Evolutionary conservation across 2,797 vertebrate species (phyloP), one percentile per base, ranked within the genome.

Genomic region (Petrocephalus sullivani): DNA sequence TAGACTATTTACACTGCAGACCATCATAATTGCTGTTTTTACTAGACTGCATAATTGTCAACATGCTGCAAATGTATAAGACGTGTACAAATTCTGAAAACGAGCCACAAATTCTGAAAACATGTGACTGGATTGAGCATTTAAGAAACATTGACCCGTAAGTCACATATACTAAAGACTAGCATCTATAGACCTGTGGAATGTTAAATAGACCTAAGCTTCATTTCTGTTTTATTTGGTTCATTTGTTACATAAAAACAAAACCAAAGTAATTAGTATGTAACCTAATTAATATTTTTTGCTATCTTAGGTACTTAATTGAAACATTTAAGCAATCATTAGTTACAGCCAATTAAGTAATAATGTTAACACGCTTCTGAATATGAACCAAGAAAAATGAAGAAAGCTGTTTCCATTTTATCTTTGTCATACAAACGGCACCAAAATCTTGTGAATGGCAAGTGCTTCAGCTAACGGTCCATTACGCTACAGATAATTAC

Each of bases 21-120:
- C 46, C 58, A n/a, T 23, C 56, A 37, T 64, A 84, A 88, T 84
- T 84, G 56, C n/a, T 51, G 19, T 12, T 83, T 84, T 88, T 64
- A 83, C 41, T 16, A 64, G 87, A 49, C 4, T 46, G 64, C 14
- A n/a, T 88, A 84, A 46, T 46, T 46, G 41, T 46, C 41, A 46
- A 46, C 41, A 46, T 46, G 41, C 41, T 46, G 41, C 41, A 46
- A 46, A 46, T 46, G 4, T 4, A 46, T 46, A 46, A 46, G 4
- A 46, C 41, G 4, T 46, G 41, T 46, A 46, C 41, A 46, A 4
- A 46, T 46, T 46, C 41, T 3, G 1, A 46, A 46, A 46, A 46
- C 1, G 41, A 46, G 41, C 41, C 41, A 4, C 41, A 46, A 2
- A 46, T 46, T 46, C 41, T 46, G 41, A 46, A 46, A 46, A 46